Base-by-base conservation (phyloP, 1,140 invertebrate genomes). In the Drosophila oshimai region DNA sequence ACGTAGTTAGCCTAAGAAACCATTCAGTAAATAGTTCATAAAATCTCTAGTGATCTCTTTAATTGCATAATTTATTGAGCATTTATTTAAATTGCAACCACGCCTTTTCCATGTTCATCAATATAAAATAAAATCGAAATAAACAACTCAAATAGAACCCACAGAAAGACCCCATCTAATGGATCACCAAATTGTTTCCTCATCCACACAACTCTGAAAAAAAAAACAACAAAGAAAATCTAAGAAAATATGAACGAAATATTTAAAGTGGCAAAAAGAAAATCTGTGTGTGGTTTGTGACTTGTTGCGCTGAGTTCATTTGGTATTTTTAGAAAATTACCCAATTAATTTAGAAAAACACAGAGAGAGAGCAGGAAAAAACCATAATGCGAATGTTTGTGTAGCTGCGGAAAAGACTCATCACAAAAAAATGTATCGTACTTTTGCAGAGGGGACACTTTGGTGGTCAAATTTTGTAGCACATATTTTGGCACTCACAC, bases 301-400 rank as follows among this genome's bases (percentile, higher is more conserved):
- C 53, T 83, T 44, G 69, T 62, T 65, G 69, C 69, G 74, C 74
- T 89, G 86, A 89, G 76, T 81, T 89, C 86, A 89, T 81, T 61
- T 31, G 34, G 41, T 87, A 89, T 89, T 89, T 86, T 55, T 86
- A 86, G 86, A 87, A 78, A 75, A 77, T 89, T 89, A 74, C 76
- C 87, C 89, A 89, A 89, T 89, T 89, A 89, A 89, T 87, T 89
- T 74, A 73, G 74, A 78, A 81, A 86, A 87, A 65, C 69, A 60
- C 53, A 54, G 28, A 36, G 13, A 36, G 34, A 37, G 39, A 69
- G n/a, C 24, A 42, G 29, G 26, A 34, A 44, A 44, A 50, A 42
- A 73, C 55, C 57, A 64, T 28, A 28, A 28, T 28, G 55, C 57
- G 53, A 54, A 54, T 86, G 70, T 58, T 74, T 84, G 44, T 68